Evolutionary conservation across 1,140 invertebrate genomes (phyloP), one percentile per base, ranked within the genome.

Genomic region (Temnothorax longispinosus): DNA sequence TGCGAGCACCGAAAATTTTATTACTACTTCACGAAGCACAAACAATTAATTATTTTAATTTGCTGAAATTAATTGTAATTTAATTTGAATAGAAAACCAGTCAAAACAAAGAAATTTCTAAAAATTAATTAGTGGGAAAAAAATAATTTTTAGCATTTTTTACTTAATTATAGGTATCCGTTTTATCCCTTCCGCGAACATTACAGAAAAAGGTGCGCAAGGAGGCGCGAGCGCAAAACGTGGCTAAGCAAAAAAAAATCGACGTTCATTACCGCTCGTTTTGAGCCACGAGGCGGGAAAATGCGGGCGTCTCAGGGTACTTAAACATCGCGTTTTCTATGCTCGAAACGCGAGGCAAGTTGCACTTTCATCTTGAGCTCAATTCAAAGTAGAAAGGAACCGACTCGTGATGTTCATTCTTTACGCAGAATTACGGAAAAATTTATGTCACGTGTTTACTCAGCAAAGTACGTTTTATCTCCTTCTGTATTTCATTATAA

Each of bases 241-340:
- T 69, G 54, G 88, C n/a, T 69, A 74, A 84, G 64, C 77, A 78
- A 87, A 85, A 82, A 82, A 82, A 90, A 89, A 89, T 90, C 64
- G 88, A 90, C 75, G 85, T 77, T 90, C 89, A 90, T 90, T 90
- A 90, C 89, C 88, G 77, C 56, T 62, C 85, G 77, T 86, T 89
- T 89, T 65, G 71, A 88, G 87, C 77, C 74, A 82, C 88, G 87
- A 60, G 71, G 85, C 72, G 72, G 85, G 89, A 64, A 54, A 67
- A 84, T 80, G 82, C 86, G 82, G 81, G 65, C 80, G 74, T 88
- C 64, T 44, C 71, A 77, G 72, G 81, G 86, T 87, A 88, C 88
- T 89, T 89, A 89, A 60, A 62, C 74, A 67, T 89, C 74, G 72
- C 35, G 58, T 77, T 85, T 77, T 65, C 44, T 52, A 85, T 52